A percentile compares a stretch with the other conserved stretches of the same genome.
These are phyloP conservation scores for Drosophila heteroneura DNA, from an alignment of 2,888 invertebrate species.

Conservation along the genomic window DNA sequence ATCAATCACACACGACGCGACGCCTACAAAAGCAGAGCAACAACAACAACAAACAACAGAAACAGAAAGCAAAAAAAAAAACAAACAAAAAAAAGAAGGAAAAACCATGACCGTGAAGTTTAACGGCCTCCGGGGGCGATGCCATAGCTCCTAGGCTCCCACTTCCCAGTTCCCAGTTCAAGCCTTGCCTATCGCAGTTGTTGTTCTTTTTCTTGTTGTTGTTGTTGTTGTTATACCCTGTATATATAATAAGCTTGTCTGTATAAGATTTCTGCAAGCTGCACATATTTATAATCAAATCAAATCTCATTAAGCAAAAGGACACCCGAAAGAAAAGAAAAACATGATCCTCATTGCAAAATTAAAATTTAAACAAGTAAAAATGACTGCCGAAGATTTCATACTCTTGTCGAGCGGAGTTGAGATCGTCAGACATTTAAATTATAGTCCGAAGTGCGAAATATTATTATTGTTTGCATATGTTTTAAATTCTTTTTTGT, in stretches of 20 bases:
- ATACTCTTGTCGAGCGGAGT: not conserved
- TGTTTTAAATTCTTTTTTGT: not conserved
- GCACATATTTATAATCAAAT: not conserved
- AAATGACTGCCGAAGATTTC: not conserved
- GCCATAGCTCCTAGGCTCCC: slow-evolving; percentile 34
- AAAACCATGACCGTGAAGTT: slow-evolving; percentile 82
- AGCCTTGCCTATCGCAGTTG: slow-evolving; percentile 31
- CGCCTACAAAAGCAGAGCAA: slow-evolving; percentile 27
- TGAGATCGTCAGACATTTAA: not conserved
- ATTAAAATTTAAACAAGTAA: not conserved
- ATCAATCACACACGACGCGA: slow-evolving; percentile 62
- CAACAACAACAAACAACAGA: slow-evolving; percentile 11
- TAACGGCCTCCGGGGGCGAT: slow-evolving; percentile 74
- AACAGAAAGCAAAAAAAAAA: slow-evolving; percentile 1
- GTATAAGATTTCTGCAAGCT: not conserved
- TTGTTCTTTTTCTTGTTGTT: slow-evolving; percentile 9
- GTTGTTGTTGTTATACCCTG: slow-evolving; percentile 20
- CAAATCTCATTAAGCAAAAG: not conserved
- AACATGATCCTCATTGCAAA: not conserved
- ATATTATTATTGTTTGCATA: not conserved
- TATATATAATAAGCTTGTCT: not conserved
- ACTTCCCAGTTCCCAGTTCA: not conserved
- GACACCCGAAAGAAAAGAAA: not conserved
- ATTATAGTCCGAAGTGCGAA: not conserved
- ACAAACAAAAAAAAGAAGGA: slow-evolving; percentile 44